Conservation (phyloP, 1,140 invertebrate species). For the Anastatus disparis region DNA sequence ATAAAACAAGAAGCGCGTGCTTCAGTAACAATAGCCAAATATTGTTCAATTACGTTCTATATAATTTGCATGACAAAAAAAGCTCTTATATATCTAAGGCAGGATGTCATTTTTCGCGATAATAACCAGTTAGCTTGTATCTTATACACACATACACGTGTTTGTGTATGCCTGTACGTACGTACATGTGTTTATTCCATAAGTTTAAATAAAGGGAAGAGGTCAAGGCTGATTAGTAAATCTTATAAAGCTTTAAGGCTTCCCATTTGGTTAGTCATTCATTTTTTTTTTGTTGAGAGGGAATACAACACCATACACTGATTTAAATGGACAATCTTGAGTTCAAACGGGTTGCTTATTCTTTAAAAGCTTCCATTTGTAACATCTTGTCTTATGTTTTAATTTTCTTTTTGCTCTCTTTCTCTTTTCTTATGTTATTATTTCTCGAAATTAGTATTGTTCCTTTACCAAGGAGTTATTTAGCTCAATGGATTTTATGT, state of each 20-base stretch:
- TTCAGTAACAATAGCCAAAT: conserved; percentile 28
- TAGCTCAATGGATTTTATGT: too few relatives aligned
- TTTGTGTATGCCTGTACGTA: neutral
- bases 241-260: conserved; percentile 1
- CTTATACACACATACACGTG: too few relatives aligned
- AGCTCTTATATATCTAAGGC: conserved; percentile 22
- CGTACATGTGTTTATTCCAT: neutral
- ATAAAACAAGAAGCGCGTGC: conserved; percentile 17
- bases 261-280: too few relatives aligned
- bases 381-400: neutral
- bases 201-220: neutral
- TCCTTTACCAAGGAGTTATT: too few relatives aligned
- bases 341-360: neutral
- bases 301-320: neutral
- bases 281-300: too few relatives aligned
- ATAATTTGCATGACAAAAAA: conserved; percentile 38
- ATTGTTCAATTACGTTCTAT: conserved; percentile 26
- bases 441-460: too few relatives aligned
- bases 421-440: too few relatives aligned
- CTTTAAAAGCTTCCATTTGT: neutral
- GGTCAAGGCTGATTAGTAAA: conserved; percentile 29
- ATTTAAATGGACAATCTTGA: conserved; percentile 15
- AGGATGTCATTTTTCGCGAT: conserved; percentile 36
- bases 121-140: conserved; percentile 7
- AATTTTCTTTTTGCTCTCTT: neutral